phyloP scores from a whole-genome alignment of 2,113 vertebrate species.

The Montifringilla adamsi region DNA sequence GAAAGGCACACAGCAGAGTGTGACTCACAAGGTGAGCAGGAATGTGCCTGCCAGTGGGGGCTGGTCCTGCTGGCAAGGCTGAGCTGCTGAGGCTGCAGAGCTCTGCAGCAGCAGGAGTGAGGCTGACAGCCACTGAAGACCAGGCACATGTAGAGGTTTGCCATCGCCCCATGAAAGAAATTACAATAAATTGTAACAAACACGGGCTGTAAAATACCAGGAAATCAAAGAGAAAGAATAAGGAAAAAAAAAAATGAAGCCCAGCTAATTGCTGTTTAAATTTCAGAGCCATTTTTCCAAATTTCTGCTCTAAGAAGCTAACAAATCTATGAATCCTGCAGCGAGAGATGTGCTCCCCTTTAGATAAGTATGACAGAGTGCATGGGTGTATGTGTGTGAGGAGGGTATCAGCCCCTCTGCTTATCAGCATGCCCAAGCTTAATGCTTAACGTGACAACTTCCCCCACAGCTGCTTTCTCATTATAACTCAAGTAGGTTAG shows the following conservation, averaged over 20 bases:
- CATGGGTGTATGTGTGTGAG: background rate
- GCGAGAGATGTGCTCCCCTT: background rate
- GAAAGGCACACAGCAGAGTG: background rate
- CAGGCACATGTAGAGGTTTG: background rate
- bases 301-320: background rate
- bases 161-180: background rate
- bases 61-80: background rate
- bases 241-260: background rate
- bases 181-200: background rate
- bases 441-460: background rate
- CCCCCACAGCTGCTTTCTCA: background rate
- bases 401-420: background rate
- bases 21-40: background rate
- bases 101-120: background rate
- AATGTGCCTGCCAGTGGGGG: fast-evolving
- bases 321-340: background rate
- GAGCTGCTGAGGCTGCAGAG: background rate
- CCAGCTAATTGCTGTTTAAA: background rate
- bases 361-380: background rate
- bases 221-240: background rate
- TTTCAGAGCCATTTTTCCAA: background rate
- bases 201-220: background rate
- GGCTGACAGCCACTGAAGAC: background rate
- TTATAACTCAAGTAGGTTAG: background rate
- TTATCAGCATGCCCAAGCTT: background rate